A percentile compares a stretch with the other conserved stretches of the same genome.
Conservation (phyloP, 2,888 invertebrate species). For the Brachypterus glaber region DNA sequence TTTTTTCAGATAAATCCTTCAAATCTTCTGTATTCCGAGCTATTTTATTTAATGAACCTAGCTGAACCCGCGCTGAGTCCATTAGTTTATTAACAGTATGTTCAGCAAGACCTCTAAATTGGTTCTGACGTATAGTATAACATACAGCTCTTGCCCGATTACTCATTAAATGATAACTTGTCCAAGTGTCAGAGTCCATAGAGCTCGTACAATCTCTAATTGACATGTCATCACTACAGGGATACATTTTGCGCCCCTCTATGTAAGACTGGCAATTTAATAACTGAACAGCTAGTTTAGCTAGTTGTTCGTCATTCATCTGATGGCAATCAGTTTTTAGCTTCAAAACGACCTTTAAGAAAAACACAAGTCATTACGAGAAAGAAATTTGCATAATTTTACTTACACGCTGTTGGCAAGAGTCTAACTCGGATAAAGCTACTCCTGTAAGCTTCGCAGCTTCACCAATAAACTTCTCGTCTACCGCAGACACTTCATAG, state of each 20-base stretch:
- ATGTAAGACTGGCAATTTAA: conserved; percentile 57
- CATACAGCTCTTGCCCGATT: conserved; percentile 61
- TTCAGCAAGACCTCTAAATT: conserved; percentile 56
- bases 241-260: conserved; percentile 50
- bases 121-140: conserved; percentile 52
- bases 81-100: conserved; percentile 55
- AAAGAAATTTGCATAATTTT: too few relatives aligned
- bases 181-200: conserved; percentile 60
- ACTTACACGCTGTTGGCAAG: conserved; percentile 52
- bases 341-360: conserved; percentile 49
- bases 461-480: conserved; percentile 55
- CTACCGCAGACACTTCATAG: conserved; percentile 46
- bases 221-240: conserved; percentile 53
- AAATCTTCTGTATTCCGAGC: conserved; percentile 32
- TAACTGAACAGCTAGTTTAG: conserved; percentile 56
- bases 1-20: conserved; percentile 30
- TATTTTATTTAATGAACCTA: conserved; percentile 32
- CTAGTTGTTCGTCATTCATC: conserved; percentile 55
- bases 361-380: too few relatives aligned
- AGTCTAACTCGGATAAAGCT: conserved; percentile 48
- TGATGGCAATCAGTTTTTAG: conserved; percentile 49
- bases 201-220: conserved; percentile 52
- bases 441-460: conserved; percentile 50
- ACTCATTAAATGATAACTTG: conserved; percentile 58
- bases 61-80: conserved; percentile 38